Conservation (phyloP, 35 echinoderm and acorn worm genomes). For the Stichopus chloronotus region DNA sequence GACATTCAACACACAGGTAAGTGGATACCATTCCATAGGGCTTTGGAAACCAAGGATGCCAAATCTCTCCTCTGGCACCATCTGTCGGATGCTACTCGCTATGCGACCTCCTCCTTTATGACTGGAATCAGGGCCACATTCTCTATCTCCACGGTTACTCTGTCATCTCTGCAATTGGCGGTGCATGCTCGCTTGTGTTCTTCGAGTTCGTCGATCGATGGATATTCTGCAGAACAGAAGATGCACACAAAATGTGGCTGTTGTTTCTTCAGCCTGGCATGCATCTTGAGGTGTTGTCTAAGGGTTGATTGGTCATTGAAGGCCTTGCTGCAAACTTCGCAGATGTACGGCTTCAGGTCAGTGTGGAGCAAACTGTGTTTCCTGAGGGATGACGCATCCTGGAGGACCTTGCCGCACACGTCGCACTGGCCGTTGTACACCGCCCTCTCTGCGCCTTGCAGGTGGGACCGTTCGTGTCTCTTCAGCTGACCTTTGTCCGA, state of each 20-base stretch:
- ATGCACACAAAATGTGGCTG: background rate
- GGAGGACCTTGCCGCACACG: slow-evolving; percentile 38
- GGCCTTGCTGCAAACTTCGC: slow-evolving; percentile 21
- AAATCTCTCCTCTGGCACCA: too few species aligned
- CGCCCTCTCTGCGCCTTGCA: slow-evolving; percentile 25
- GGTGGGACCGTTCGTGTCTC: slow-evolving; percentile 34
- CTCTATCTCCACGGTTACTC: slow-evolving; percentile 7
- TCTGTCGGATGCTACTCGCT: background rate
- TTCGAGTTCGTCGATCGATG: background rate
- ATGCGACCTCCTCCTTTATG: background rate
- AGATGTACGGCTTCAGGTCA: background rate
- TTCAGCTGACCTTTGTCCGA: slow-evolving; percentile 47
- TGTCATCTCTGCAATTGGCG: background rate
- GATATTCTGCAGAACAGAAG: background rate
- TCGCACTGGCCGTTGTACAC: slow-evolving; percentile 45
- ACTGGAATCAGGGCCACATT: slow-evolving; percentile 38
- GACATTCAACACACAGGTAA: too few species aligned
- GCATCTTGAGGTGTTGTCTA: slow-evolving; percentile 28
- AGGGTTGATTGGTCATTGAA: slow-evolving; percentile 31
- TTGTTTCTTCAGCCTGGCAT: background rate
- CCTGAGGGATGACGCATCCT: slow-evolving; percentile 25
- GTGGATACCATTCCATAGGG: too few species aligned
- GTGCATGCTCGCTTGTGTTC: slow-evolving; percentile 11
- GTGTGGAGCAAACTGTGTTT: slow-evolving; percentile 30
- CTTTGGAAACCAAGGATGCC: too few species aligned